phyloP scores from a whole-genome alignment of 2,888 invertebrate genomes.

The Athetis lepigone region DNA sequence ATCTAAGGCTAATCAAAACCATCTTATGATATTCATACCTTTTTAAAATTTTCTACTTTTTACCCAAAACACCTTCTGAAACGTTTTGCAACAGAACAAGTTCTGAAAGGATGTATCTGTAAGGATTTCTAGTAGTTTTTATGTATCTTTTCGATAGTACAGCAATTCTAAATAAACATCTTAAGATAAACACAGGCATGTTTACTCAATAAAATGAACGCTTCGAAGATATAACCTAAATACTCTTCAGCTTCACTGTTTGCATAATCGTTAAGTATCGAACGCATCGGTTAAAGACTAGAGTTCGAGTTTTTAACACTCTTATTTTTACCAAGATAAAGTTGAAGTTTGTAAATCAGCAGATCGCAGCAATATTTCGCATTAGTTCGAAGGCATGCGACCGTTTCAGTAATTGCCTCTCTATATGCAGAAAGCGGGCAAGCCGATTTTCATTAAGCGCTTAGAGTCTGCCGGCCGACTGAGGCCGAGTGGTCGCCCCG shows the following conservation, averaged over 20 bases:
- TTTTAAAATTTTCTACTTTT: no score
- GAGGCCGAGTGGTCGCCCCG: conserved; percentile 69
- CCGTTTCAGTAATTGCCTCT: conserved; percentile 84
- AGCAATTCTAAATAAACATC: conserved; percentile 30
- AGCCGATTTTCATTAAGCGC: conserved; percentile 86
- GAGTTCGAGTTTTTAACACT: conserved; percentile 12
- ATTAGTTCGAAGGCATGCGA: conserved; percentile 80
- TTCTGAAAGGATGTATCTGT: no score
- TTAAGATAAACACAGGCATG: conserved; percentile 18
- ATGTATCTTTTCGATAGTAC: no score
- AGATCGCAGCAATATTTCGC: conserved; percentile 74
- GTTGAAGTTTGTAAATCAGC: conserved; percentile 55
- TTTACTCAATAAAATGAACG: conserved; percentile 62
- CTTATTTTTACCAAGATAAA: conserved; percentile 39
- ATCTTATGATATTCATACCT: no score
- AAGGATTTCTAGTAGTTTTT: no score
- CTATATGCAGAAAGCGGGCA: conserved; percentile 85
- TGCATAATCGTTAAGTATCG: conserved; percentile 80
- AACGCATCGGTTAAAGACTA: conserved; percentile 61
- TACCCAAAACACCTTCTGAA: no score
- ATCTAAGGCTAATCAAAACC: no score
- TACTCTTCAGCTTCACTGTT: conserved; percentile 74
- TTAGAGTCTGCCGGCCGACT: conserved; percentile 72
- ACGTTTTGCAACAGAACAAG: no score
- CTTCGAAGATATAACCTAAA: conserved; percentile 72